These are phyloP conservation scores for Aldabrachelys gigantea DNA, from an alignment of 2,113 vertebrate genomes.

Conservation along the genomic window DNA sequence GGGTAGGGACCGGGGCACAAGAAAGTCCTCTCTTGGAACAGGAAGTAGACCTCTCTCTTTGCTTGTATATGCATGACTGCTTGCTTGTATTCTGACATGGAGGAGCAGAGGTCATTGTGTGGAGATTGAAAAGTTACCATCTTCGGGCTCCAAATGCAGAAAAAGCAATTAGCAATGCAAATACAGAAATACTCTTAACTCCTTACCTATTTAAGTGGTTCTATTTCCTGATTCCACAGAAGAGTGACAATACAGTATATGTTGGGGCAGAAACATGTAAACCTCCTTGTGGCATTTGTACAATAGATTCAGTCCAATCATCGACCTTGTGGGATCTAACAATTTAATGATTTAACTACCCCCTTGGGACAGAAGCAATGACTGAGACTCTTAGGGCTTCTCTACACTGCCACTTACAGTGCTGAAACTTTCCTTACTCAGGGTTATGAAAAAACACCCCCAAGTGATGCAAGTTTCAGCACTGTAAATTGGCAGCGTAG, in stretches of 20 bases:
- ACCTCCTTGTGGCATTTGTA: neutral
- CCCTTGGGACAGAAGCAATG: neutral
- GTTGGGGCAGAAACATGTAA: neutral
- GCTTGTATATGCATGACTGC: neutral
- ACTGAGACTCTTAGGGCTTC: neutral
- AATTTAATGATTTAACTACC: neutral
- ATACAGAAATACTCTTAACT: neutral
- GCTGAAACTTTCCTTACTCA: too few relatives aligned
- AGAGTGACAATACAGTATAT: neutral
- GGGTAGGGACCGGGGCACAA: neutral
- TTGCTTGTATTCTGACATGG: neutral
- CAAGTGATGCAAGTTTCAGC: too few relatives aligned
- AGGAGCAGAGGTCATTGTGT: neutral
- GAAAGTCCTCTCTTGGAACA: neutral
- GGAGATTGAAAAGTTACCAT: fast-evolving
- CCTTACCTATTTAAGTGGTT: neutral
- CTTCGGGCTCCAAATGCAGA: neutral
- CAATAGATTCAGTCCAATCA: too few relatives aligned
- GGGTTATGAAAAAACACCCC: too few relatives aligned
- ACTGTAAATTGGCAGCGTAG: too few relatives aligned
- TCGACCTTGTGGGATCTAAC: neutral
- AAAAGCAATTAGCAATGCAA: neutral
- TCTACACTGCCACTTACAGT: too few relatives aligned
- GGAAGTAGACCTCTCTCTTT: neutral
- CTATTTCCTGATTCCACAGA: neutral